Base-by-base conservation (phyloP, 2,797 vertebrate genomes). In the Oreortyx pictus region DNA sequence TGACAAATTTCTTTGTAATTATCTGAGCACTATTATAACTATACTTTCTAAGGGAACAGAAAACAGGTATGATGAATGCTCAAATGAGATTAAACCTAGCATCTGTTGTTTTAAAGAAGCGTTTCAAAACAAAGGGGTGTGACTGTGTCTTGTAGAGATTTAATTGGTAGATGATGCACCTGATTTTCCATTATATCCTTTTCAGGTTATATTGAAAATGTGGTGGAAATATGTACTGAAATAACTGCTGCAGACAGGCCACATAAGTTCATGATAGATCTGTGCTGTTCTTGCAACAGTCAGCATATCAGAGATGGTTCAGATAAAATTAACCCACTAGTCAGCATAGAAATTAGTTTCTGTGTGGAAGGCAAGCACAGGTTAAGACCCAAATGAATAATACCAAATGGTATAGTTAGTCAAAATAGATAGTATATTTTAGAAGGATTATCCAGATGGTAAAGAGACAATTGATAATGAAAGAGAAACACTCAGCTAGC, bases 21-120 rank as follows among this genome's bases (percentile, higher is more conserved):
- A 86, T 88, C 82, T 78, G 74, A 87, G 47, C 19, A 19, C 43
- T 65, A 23, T 66, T 79, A 77, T 67, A 77, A 92, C n/a, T 81
- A 47, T 79, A 19, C 49, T 91, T 96, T 92, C 84, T 84, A 88
- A 71, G 84, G 79, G 90, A 93, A 65, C 59, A 67, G 83, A 78
- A 91, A 93, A 35, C 84, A 93, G 91, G 79, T 92, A 83, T 86
- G 72, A 65, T 86, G 90, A 92, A 89, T 90, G 75, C 89, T 82
- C 72, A 79, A 94, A 76, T 82, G 88, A 94, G 94, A 81, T 90
- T 81, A 70, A 89, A 82, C 39, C 39, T 56, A 44, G 44, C 70
- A 60, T 89, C 84, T 96, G 78, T 85, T 90, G 86, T 85, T 95
- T 90, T 78, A 94, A 87, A 90, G 75, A 90, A 78, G 66, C 8